phyloP scores from a whole-genome alignment of 2,113 vertebrate species.

The Pantherophis guttatus region DNA sequence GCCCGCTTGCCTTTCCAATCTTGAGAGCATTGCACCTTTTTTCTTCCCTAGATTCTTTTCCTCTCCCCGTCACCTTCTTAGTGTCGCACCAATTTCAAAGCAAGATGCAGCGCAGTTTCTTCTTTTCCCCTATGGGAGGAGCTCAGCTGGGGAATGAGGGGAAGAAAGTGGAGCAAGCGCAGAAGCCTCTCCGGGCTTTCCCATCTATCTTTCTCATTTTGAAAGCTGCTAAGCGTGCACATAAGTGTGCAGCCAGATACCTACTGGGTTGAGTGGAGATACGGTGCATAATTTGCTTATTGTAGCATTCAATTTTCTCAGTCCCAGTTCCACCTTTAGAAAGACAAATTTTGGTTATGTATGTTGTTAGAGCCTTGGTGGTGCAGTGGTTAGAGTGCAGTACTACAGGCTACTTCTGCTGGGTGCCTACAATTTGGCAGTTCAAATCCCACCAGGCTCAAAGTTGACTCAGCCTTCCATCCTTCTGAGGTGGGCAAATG shows the following conservation, averaged over 20 bases:
- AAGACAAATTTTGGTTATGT: background rate
- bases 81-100: background rate
- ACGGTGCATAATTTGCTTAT: background rate
- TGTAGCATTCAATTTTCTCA: background rate
- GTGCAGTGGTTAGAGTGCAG: too few relatives aligned
- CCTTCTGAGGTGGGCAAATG: too few relatives aligned
- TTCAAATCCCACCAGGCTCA: too few relatives aligned
- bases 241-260: background rate
- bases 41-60: background rate
- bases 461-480: too few relatives aligned
- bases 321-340: background rate
- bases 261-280: background rate
- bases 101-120: background rate
- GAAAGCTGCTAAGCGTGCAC: too few relatives aligned
- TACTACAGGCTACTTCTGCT: too few relatives aligned
- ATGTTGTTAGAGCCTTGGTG: background rate
- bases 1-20: background rate
- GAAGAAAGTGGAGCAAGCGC: background rate
- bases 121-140: background rate
- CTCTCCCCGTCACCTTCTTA: background rate
- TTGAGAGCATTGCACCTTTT: background rate
- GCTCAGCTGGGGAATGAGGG: background rate
- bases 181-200: background rate
- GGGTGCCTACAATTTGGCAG: too few relatives aligned
- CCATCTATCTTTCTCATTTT: background rate